phyloP scores from a whole-genome alignment of 2,797 vertebrate species.

The Muraenolepis orangiensis region DNA sequence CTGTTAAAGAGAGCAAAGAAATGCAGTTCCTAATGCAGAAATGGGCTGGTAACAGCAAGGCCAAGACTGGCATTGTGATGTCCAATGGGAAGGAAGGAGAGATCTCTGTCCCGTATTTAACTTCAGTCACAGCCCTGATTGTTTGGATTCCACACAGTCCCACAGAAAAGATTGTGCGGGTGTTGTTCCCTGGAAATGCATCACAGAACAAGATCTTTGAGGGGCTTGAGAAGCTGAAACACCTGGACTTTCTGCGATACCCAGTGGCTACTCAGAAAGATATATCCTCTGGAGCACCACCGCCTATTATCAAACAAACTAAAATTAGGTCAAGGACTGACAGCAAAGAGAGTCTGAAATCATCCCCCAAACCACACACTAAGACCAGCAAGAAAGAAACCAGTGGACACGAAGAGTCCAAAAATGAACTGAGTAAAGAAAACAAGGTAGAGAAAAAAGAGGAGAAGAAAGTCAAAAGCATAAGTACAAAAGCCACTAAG shows the following conservation, averaged over 20 bases:
- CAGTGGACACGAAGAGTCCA: slow-evolving; percentile 79
- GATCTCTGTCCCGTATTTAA: slow-evolving; percentile 97
- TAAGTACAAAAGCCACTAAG: slow-evolving; percentile 82
- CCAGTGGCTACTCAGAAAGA: slow-evolving; percentile 96
- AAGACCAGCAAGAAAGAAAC: slow-evolving; percentile 85
- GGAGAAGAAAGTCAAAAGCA: slow-evolving; percentile 81
- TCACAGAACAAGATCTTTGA: slow-evolving; percentile 99
- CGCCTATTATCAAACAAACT: slow-evolving; percentile 86
- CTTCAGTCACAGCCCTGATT: slow-evolving; percentile 94
- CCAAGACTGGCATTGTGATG: slow-evolving; percentile 94
- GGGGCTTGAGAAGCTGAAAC: slow-evolving; percentile 94
- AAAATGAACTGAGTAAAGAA: slow-evolving; percentile 82
- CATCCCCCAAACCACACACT: slow-evolving; percentile 80
- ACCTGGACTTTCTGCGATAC: slow-evolving; percentile 92
- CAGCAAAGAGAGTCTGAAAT: slow-evolving; percentile 97
- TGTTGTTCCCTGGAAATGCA: slow-evolving; percentile 97
- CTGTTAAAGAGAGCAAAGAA: slow-evolving; percentile 98
- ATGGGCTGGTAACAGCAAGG: slow-evolving; percentile 98
- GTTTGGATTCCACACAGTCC: slow-evolving; percentile 97
- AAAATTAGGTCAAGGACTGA: slow-evolving; percentile 94
- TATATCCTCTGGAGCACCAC: slow-evolving; percentile 80
- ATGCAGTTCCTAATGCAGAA: slow-evolving; percentile 99
- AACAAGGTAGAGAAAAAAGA: slow-evolving; percentile 83
- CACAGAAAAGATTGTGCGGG: slow-evolving; percentile 93
- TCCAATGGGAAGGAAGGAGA: slow-evolving; percentile 95